These are phyloP conservation scores for Caenorhabditis angaria DNA, from an alignment of 2,888 invertebrate species.

Conservation along the genomic window DNA sequence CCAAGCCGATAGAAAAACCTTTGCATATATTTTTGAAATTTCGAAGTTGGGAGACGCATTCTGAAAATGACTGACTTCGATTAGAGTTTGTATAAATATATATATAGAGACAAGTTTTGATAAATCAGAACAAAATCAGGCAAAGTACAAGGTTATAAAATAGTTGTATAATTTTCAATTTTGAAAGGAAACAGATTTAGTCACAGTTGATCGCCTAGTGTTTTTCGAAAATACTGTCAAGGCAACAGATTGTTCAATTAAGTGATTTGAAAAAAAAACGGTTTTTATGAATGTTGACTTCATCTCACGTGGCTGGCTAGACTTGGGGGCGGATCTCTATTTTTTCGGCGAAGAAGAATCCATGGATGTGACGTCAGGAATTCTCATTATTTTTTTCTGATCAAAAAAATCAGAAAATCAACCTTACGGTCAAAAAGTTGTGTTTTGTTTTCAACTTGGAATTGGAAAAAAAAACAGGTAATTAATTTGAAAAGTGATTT, in stretches of 20 bases:
- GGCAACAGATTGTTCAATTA: not conserved
- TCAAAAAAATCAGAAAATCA: no score
- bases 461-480: no score
- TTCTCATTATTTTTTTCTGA: no score
- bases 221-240: no score
- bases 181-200: not conserved
- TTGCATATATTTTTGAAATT: conserved; percentile 42
- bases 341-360: no score
- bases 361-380: no score
- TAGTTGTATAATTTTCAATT: no score
- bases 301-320: no score
- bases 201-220: not conserved
- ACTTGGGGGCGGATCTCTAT: no score
- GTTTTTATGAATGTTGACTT: not conserved
- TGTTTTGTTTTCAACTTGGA: no score
- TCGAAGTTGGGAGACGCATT: conserved; percentile 32
- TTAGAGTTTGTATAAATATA: not conserved
- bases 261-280: not conserved
- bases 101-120: not conserved
- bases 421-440: no score
- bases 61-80: not conserved
- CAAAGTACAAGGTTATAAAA: not conserved
- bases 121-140: not conserved
- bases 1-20: conserved; percentile 53
- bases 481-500: no score